phyloP scores from a whole-genome alignment of 2,797 vertebrate species.

The Argya squamiceps region DNA sequence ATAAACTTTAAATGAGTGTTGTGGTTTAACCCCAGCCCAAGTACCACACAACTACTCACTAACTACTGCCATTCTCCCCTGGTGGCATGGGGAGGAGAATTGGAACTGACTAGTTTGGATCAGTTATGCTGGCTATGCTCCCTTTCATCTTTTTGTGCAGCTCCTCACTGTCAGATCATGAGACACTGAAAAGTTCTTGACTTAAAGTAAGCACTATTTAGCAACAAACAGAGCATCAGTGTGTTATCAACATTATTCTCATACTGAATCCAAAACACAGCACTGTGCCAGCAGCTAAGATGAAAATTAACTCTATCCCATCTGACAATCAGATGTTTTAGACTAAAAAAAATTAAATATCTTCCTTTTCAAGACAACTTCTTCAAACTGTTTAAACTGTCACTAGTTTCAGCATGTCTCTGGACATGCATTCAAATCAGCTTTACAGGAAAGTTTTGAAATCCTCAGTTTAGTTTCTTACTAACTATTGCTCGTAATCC shows the following conservation, averaged over 20 bases:
- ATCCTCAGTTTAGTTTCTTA: not conserved
- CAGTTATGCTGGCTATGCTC: not conserved
- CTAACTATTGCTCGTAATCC: not conserved
- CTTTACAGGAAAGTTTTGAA: not conserved
- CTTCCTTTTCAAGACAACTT: not conserved
- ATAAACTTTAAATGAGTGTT: not conserved
- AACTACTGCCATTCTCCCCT: not conserved
- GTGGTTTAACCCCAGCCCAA: not conserved
- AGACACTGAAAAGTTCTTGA: not conserved
- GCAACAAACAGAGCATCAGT: not conserved
- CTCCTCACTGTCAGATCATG: not conserved
- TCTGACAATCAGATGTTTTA: not conserved
- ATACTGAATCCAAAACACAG: not conserved
- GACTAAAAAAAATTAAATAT: not conserved
- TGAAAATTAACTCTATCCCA: not conserved
- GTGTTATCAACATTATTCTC: not conserved
- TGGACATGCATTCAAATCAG: not conserved
- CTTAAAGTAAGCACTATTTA: not conserved
- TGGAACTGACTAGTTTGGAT: not conserved
- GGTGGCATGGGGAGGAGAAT: not conserved
- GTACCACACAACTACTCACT: not conserved
- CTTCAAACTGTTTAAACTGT: not conserved
- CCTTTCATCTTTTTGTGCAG: not conserved
- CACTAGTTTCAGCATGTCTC: not conserved
- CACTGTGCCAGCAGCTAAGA: not conserved